phyloP scores from a whole-genome alignment of 2,888 invertebrate genomes.

The Malachius bipustulatus region DNA sequence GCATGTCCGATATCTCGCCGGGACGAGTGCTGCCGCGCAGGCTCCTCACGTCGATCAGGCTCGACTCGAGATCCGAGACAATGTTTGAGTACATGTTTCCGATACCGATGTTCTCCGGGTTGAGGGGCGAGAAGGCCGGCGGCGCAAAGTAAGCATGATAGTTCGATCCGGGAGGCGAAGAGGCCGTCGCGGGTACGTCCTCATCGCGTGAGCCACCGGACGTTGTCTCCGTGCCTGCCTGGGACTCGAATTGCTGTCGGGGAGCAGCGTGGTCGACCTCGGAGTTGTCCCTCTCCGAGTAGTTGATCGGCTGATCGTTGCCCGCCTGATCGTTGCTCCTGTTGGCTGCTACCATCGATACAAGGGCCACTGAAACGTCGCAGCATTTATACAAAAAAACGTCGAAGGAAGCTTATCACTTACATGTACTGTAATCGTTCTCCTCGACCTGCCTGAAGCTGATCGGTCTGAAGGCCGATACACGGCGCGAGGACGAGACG shows the following conservation, averaged over 20 bases:
- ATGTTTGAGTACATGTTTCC: constrained; percentile 34
- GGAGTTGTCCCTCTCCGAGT: constrained; percentile 30
- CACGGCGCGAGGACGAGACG: neutral
- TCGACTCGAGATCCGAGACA: constrained; percentile 33
- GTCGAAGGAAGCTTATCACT: too few species aligned
- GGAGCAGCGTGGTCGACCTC: constrained; percentile 25
- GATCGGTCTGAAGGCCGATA: neutral
- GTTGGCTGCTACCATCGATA: neutral
- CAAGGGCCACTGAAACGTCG: too few species aligned
- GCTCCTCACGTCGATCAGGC: constrained; percentile 30
- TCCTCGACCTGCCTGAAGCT: too few species aligned
- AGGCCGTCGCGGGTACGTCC: neutral
- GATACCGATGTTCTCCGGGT: constrained; percentile 29
- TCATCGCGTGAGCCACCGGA: neutral
- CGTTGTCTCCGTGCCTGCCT: neutral
- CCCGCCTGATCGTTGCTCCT: neutral
- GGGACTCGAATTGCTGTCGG: neutral
- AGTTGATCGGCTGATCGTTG: constrained; percentile 34
- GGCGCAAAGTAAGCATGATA: constrained; percentile 28
- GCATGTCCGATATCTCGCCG: constrained; percentile 31
- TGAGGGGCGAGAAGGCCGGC: constrained; percentile 23
- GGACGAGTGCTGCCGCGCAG: constrained; percentile 27
- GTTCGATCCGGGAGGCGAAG: neutral
- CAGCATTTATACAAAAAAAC: too few species aligned
- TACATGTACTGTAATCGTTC: too few species aligned